Conservation (phyloP, 1,140 invertebrate genomes). For the Brevipalpus yothersi region DNA sequence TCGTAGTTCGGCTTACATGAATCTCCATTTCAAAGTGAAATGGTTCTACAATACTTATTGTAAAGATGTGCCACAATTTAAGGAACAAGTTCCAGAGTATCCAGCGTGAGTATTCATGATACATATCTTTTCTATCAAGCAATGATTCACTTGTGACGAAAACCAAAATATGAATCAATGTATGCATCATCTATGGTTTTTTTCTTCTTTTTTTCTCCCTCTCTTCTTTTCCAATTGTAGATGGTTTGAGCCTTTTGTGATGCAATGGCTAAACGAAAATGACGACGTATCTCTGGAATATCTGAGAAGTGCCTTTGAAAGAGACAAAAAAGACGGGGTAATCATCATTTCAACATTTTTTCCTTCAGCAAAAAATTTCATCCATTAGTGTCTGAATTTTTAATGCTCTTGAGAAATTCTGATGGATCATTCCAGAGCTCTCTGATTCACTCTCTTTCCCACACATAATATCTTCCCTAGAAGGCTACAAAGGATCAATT, state of each 20-base stretch:
- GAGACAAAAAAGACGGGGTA: slow-evolving; percentile 95
- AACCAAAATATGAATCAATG: not conserved
- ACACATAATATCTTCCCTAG: too few relatives aligned
- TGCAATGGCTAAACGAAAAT: slow-evolving; percentile 99
- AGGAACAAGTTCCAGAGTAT: slow-evolving; percentile 71
- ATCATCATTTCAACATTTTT: slow-evolving; percentile 16
- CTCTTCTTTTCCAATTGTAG: slow-evolving; percentile 19
- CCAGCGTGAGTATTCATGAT: slow-evolving; percentile 37
- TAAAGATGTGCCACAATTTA: slow-evolving; percentile 89
- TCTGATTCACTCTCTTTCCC: too few relatives aligned
- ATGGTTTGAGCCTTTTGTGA: slow-evolving; percentile 99
- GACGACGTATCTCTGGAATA: slow-evolving; percentile 98
- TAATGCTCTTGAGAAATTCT: too few relatives aligned
- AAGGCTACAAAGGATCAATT: too few relatives aligned
- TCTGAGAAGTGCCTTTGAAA: slow-evolving; percentile 88
- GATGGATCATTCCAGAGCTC: too few relatives aligned
- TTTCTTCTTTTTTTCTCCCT: slow-evolving; percentile 9
- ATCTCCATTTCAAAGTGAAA: slow-evolving; percentile 97
- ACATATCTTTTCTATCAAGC: not conserved
- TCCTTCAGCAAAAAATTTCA: too few relatives aligned
- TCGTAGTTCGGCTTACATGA: slow-evolving; percentile 98
- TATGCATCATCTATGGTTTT: not conserved
- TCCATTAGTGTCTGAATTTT: too few relatives aligned
- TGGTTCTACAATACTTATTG: slow-evolving; percentile 97
- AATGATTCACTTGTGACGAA: not conserved